phyloP scores from a whole-genome alignment of 2,113 vertebrate species.

The Zosterops borbonicus region DNA sequence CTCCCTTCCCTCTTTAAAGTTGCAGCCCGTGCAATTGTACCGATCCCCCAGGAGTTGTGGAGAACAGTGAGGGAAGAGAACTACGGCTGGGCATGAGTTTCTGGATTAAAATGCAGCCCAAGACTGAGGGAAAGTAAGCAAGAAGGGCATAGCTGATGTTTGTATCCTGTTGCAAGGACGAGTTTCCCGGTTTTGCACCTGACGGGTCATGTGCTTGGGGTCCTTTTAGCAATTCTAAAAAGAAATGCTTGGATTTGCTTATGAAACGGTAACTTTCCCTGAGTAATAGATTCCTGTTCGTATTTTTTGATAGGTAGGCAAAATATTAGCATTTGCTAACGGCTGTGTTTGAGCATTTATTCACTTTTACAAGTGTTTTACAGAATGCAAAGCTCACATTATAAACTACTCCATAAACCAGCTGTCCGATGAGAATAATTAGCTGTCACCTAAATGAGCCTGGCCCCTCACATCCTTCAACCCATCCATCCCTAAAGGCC shows the following conservation, averaged over 20 bases:
- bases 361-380: background rate
- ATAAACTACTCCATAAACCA: background rate
- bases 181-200: background rate
- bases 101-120: background rate
- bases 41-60: background rate
- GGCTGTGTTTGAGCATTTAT: background rate
- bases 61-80: background rate
- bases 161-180: background rate
- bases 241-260: background rate
- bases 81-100: background rate
- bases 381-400: background rate
- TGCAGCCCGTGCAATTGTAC: background rate
- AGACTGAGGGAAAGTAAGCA: background rate
- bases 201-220: fast-evolving
- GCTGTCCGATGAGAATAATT: background rate
- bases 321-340: background rate
- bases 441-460: background rate
- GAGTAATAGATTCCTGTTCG: background rate
- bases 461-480: background rate
- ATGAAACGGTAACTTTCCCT: background rate
- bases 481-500: background rate
- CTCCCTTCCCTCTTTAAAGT: background rate
- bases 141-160: background rate
- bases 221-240: background rate
- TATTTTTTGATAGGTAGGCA: constrained; percentile 9